Evolutionary conservation across 2,113 vertebrate genomes (phyloP), one percentile per base, ranked within the genome.

Genomic region (Boulengeromyrus knoepffleri): DNA sequence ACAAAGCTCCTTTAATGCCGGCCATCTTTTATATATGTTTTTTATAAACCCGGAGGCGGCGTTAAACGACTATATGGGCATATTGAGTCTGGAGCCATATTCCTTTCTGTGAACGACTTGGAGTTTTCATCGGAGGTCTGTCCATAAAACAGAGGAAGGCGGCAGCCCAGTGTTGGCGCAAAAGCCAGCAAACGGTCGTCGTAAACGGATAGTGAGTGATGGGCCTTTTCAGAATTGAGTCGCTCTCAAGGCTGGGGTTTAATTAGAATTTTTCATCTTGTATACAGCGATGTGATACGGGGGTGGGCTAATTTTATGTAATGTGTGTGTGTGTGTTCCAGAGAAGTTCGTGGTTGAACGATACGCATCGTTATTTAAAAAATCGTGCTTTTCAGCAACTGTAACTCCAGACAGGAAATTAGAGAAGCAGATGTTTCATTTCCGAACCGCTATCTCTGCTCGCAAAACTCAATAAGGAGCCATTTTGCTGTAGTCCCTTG

Each of bases 351-450:
- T 39, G 92, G 91, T 91, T 93, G 93, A 94, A 92, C 66, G 95
- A 96, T 96, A 94, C 91, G 92, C 94, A 96, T 96, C 95, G 92
- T 91, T 89, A 91, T 90, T 91, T 90, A 94, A 95, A 95, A 92
- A 94, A 92, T 92, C 92, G 91, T 94, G 93, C 94, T 94, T 92
- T 92, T 93, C 53, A 92, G 93, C 93, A 90, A 92, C 85, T 90
- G 87, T 92, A 90, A 89, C 91, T 93, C 94, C 92, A 83, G 93
- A 92, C 94, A 95, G 96, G 96, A 96, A 96, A 96, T 96, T 94
- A 96, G 95, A 94, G 89, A 39, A 91, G 89, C 2, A 47, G 52
- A 53, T 93, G 96, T 96, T 96, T 96, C 96, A 96, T 96, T 96
- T 96, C 95, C 95, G 93, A 91, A 91, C 90, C 56, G 91, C 93